These are phyloP conservation scores for Lasioglossum oenotherae DNA, from an alignment of 2,888 invertebrate genomes.

Conservation along the genomic window DNA sequence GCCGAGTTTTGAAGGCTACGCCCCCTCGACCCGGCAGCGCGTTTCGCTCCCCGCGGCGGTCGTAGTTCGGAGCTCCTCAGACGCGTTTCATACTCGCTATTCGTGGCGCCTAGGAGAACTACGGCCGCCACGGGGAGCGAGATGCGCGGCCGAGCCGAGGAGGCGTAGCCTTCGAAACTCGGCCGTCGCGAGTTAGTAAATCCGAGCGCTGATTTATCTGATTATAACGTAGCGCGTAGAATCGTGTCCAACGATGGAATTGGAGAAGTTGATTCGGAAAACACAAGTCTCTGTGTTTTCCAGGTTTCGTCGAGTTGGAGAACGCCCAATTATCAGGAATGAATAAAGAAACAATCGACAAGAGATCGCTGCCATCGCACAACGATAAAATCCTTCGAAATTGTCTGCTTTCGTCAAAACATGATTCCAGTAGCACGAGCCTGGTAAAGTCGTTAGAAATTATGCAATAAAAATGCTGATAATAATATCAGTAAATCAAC, in stretches of 20 bases:
- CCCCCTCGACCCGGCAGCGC: too few species aligned
- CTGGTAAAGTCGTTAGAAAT: neutral
- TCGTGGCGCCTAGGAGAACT: too few species aligned
- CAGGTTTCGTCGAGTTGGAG: neutral
- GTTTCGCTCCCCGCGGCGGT: too few species aligned
- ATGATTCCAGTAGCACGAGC: neutral
- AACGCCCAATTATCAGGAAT: neutral
- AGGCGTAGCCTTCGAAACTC: too few species aligned
- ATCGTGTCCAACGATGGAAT: neutral
- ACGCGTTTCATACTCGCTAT: too few species aligned
- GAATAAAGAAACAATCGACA: neutral
- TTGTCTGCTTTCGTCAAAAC: neutral
- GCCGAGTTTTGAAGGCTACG: too few species aligned
- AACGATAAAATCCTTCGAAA: neutral
- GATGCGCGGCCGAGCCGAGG: too few species aligned
- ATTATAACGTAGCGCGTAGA: neutral
- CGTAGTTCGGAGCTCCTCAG: too few species aligned
- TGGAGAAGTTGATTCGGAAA: neutral
- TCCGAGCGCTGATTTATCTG: neutral
- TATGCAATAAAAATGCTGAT: slow-evolving; percentile 14
- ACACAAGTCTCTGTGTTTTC: neutral
- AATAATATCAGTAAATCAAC: slow-evolving; percentile 16
- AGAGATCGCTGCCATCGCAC: neutral
- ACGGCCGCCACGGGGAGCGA: too few species aligned
- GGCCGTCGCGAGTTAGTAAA: too few species aligned